Evolutionary conservation across 2,797 vertebrate species (phyloP).

Genomic region (Clarias pachynema): DNA sequence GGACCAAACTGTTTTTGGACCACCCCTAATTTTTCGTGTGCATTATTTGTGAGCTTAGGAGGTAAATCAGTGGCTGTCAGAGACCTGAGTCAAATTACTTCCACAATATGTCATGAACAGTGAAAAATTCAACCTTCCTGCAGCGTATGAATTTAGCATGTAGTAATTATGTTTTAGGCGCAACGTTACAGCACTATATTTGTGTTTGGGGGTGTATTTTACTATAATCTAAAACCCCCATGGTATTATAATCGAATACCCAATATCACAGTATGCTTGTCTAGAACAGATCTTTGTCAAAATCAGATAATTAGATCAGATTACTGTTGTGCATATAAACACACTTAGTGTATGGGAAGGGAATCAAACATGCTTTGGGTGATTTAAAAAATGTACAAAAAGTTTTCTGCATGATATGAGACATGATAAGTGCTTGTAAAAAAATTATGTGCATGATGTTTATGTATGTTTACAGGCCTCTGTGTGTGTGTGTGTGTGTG

Average conservation of each 20-base stretch:
- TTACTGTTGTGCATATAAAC: constrained; percentile 19
- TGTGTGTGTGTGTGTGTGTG: constrained; percentile 47
- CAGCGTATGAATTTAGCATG: neutral
- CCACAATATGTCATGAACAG: neutral
- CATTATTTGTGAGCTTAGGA: neutral
- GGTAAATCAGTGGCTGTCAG: neutral
- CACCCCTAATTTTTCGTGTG: neutral
- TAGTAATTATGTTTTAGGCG: neutral
- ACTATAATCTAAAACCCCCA: neutral
- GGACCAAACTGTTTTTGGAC: no score
- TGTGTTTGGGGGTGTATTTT: neutral
- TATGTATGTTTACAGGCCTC: constrained; percentile 3
- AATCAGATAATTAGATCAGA: constrained; percentile 1
- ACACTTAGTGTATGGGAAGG: constrained; percentile 10
- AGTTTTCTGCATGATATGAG: constrained; percentile 1
- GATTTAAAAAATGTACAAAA: constrained; percentile 14
- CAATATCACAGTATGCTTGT: neutral
- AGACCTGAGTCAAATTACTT: neutral
- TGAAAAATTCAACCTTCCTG: neutral
- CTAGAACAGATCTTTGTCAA: neutral
- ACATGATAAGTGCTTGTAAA: neutral
- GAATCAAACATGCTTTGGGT: constrained; percentile 28
- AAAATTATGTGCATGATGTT: neutral
- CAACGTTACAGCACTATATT: no score
- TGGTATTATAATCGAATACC: neutral